A percentile compares a stretch with the other conserved stretches of the same genome.
Evolutionary conservation across 1,140 invertebrate genomes (phyloP).

Genomic region (Bathynomus jamesi): DNA sequence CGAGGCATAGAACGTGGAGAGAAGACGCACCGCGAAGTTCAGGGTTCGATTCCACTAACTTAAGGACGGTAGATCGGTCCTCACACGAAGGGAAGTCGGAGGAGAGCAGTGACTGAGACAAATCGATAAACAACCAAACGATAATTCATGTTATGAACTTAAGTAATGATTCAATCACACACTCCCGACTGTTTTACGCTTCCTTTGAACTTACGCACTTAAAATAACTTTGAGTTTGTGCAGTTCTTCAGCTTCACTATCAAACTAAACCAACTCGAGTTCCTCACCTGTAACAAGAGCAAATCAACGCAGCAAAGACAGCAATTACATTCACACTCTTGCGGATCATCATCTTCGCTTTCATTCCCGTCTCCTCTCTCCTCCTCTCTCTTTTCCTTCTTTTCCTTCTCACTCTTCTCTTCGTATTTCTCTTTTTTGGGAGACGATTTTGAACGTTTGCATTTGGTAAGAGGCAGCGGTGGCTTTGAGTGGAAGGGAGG

Average conservation of each 20-base stretch:
- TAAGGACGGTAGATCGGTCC: not conserved
- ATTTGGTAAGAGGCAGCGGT: not conserved
- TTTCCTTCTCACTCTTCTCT: not conserved
- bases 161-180: no score
- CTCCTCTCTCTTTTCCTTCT: not conserved
- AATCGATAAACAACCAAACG: no score
- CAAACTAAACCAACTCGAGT: no score
- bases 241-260: no score
- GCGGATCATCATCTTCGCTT: not conserved
- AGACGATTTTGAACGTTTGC: not conserved
- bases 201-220: no score
- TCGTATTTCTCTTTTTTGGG: not conserved
- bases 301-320: not conserved
- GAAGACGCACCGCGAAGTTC: not conserved
- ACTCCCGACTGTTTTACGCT: no score
- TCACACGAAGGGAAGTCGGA: not conserved
- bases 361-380: not conserved
- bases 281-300: not conserved
- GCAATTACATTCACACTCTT: not conserved
- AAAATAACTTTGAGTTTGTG: no score
- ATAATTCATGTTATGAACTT: no score
- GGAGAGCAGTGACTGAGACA: not conserved
- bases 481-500: not conserved
- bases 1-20: not conserved
- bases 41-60: not conserved